phyloP scores from a whole-genome alignment of 2,797 vertebrate species.

The Hoplostethus atlanticus region DNA sequence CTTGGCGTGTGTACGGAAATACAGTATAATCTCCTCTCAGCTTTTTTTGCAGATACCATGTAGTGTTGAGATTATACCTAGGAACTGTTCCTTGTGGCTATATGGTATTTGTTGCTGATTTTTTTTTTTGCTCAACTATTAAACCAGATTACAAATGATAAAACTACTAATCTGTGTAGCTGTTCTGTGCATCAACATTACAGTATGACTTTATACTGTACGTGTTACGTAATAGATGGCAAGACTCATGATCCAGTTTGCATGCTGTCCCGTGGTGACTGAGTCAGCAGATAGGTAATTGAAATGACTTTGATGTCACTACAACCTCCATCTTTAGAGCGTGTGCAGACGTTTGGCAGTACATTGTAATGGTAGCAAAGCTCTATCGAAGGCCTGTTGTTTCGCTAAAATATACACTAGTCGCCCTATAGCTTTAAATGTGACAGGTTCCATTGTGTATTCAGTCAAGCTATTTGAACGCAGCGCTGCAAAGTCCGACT shows the following conservation, averaged over 20 bases:
- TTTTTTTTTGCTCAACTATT: too few relatives aligned
- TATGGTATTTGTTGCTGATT: too few relatives aligned
- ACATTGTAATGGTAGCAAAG: neutral
- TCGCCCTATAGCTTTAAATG: constrained; percentile 25
- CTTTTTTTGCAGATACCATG: too few relatives aligned
- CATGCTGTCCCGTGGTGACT: constrained; percentile 75
- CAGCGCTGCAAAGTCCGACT: constrained; percentile 25
- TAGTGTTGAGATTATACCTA: too few relatives aligned
- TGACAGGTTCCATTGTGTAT: constrained; percentile 36
- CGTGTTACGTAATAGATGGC: constrained; percentile 79
- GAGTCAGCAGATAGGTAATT: constrained; percentile 82
- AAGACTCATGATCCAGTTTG: constrained; percentile 86
- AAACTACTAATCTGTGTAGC: too few relatives aligned
- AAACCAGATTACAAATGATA: too few relatives aligned
- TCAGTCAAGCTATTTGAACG: constrained; percentile 23
- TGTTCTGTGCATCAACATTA: neutral
- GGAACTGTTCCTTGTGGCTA: too few relatives aligned
- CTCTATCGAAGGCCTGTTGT: constrained; percentile 4
- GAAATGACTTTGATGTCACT: constrained; percentile 81
- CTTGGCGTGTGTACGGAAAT: too few relatives aligned
- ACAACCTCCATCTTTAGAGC: constrained; percentile 64
- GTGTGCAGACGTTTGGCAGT: constrained; percentile 49
- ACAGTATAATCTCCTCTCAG: too few relatives aligned
- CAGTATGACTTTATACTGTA: neutral
- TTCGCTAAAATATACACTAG: constrained; percentile 39